Conservation (phyloP, 2,888 invertebrate genomes). For the Ferdinandea cuprea region DNA sequence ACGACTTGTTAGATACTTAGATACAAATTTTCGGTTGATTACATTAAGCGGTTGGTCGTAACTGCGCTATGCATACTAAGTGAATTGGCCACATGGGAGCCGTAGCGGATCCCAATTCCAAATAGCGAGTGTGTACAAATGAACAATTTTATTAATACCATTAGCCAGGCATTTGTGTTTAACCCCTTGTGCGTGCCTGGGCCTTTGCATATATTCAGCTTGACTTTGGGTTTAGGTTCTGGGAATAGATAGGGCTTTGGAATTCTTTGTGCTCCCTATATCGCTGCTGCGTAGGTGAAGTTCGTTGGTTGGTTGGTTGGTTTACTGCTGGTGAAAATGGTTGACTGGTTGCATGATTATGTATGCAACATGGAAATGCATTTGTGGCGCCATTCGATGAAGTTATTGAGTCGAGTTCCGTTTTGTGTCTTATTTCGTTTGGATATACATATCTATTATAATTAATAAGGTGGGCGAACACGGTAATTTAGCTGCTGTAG, state of each 20-base stretch:
- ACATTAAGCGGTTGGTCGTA: slow-evolving; percentile 68
- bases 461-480: slow-evolving; percentile 46
- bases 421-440: slow-evolving; percentile 12
- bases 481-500: slow-evolving; percentile 33
- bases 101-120: slow-evolving; percentile 50
- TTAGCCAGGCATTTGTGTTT: slow-evolving; percentile 63
- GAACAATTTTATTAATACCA: slow-evolving; percentile 61
- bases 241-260: slow-evolving; percentile 32
- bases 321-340: neutral
- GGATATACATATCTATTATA: slow-evolving; percentile 18
- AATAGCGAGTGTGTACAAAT: slow-evolving; percentile 38
- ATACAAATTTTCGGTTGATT: slow-evolving; percentile 74
- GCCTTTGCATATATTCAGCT: slow-evolving; percentile 42
- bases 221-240: slow-evolving; percentile 25
- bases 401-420: slow-evolving; percentile 16
- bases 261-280: slow-evolving; percentile 34
- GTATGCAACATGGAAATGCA: slow-evolving; percentile 60
- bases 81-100: slow-evolving; percentile 69
- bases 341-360: too few species aligned
- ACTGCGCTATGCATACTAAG: slow-evolving; percentile 70
- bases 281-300: slow-evolving; percentile 26
- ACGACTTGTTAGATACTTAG: slow-evolving; percentile 75
- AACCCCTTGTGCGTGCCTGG: slow-evolving; percentile 62
- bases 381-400: slow-evolving; percentile 59
- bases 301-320: too few species aligned